A percentile compares a stretch with the other conserved stretches of the same genome.
phyloP scores from a whole-genome alignment of 2,888 invertebrate species.

The Macrophya alboannulata region DNA sequence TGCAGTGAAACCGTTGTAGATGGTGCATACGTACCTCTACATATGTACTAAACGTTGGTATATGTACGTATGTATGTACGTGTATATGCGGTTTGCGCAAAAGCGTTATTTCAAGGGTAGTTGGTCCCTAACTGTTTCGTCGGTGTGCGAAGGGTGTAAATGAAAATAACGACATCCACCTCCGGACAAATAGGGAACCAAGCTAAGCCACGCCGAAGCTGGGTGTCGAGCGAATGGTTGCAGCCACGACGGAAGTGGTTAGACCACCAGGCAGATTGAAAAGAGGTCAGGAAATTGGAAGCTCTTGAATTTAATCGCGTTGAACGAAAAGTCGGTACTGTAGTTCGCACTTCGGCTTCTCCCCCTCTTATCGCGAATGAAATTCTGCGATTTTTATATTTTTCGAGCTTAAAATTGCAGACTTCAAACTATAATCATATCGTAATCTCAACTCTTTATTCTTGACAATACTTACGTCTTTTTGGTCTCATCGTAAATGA shows the following conservation, averaged over 20 bases:
- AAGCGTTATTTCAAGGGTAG: slow-evolving; percentile 65
- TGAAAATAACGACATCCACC: slow-evolving; percentile 53
- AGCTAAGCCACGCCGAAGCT: slow-evolving; percentile 18
- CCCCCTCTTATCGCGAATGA: background rate
- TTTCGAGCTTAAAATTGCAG: background rate
- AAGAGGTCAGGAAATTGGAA: slow-evolving; percentile 55
- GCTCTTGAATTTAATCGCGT: slow-evolving; percentile 50
- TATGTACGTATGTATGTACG: background rate
- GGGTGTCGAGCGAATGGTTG: slow-evolving; percentile 45
- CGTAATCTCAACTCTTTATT: background rate
- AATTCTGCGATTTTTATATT: background rate
- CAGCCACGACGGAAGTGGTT: slow-evolving; percentile 54
- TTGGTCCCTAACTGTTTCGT: slow-evolving; percentile 60
- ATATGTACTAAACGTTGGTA: background rate
- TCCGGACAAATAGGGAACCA: slow-evolving; percentile 38
- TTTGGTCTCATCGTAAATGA: no score
- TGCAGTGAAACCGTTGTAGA: background rate
- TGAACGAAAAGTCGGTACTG: slow-evolving; percentile 29
- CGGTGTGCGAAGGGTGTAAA: slow-evolving; percentile 48
- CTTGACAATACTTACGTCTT: background rate
- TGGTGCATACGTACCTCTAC: background rate
- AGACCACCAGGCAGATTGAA: slow-evolving; percentile 55
- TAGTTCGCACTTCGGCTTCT: background rate
- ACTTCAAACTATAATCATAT: background rate
- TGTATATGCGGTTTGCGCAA: slow-evolving; percentile 31